Percentiles rank a stretch among this genome's conserved stretches.
Conservation (phyloP, 2,113 vertebrate genomes). For the Anser brachyrhynchus region DNA sequence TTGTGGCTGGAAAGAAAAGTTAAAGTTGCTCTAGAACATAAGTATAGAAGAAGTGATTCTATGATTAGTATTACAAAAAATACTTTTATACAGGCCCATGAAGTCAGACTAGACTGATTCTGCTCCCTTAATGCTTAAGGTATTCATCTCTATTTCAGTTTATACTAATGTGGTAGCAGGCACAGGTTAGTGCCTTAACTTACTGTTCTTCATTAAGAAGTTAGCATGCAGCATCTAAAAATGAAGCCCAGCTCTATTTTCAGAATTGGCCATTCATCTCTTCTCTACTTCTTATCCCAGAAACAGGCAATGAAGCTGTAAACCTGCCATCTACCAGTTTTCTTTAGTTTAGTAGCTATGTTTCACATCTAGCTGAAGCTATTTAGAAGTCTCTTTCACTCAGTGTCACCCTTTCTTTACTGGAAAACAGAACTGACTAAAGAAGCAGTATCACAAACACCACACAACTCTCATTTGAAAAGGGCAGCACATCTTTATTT, state of each 20-base stretch:
- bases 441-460: background rate
- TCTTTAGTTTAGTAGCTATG: background rate
- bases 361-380: background rate
- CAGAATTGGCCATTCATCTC: background rate
- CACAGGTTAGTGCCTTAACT: background rate
- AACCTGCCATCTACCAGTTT: background rate
- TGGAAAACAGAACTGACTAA: background rate
- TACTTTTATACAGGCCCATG: background rate
- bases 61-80: background rate
- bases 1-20: constrained; percentile 81
- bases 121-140: background rate
- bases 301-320: background rate
- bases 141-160: background rate
- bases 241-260: background rate
- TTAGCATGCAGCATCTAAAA: background rate
- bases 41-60: background rate
- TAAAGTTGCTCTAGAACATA: background rate
- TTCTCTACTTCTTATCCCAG: background rate
- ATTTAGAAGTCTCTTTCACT: background rate
- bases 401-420: background rate
- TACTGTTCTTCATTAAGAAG: background rate
- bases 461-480: background rate
- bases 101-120: background rate
- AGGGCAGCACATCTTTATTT: background rate
- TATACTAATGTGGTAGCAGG: background rate